A percentile compares a stretch with the other conserved stretches of the same genome.
Conservation (phyloP, 1,140 invertebrate genomes). For the Penaeus indicus region DNA sequence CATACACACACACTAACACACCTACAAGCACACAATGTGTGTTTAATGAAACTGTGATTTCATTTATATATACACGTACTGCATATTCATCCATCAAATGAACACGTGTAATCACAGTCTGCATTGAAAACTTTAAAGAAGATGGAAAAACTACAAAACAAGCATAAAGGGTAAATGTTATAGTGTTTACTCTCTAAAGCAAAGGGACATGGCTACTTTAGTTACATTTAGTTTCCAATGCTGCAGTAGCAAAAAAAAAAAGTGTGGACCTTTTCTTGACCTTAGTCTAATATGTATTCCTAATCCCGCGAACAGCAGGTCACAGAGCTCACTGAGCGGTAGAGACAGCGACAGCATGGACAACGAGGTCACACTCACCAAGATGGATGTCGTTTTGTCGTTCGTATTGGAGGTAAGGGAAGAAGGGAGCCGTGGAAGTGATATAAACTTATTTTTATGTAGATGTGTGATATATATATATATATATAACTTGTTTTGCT, state of each 20-base stretch:
- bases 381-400: conserved; percentile 96
- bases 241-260: too few species aligned
- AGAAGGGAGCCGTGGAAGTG: not conserved
- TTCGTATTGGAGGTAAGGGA: conserved; percentile 92
- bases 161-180: not conserved
- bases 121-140: too few species aligned
- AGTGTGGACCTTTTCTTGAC: not conserved
- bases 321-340: conserved; percentile 93
- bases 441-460: not conserved
- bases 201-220: not conserved
- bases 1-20: too few species aligned
- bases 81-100: too few species aligned
- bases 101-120: too few species aligned
- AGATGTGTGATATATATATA: not conserved
- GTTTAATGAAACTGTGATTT: not conserved
- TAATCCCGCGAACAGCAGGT: conserved; percentile 75
- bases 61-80: too few species aligned
- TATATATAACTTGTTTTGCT: not conserved
- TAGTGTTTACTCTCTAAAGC: conserved; percentile 28
- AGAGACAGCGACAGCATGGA: conserved; percentile 92
- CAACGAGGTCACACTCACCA: conserved; percentile 90
- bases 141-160: too few species aligned
- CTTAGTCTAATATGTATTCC: conserved; percentile 40
- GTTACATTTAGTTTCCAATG: conserved; percentile 12
- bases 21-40: not conserved